These are phyloP conservation scores for Gymnodraco acuticeps DNA, from an alignment of 2,797 vertebrate species.

Conservation along the genomic window DNA sequence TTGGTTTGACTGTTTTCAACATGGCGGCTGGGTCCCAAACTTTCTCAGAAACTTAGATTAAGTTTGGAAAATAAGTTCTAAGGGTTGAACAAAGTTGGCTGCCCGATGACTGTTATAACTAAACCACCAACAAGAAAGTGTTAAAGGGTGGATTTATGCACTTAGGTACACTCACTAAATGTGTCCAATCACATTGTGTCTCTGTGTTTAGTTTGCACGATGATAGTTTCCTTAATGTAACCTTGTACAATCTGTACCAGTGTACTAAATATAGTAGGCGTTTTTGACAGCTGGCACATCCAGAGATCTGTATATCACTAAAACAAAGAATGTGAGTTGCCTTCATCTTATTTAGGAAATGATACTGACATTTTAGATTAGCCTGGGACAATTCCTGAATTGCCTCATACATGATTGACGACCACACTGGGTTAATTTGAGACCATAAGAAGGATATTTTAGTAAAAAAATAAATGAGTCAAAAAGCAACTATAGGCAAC, in stretches of 20 bases:
- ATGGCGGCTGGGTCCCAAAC: too few relatives aligned
- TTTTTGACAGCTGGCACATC: not conserved
- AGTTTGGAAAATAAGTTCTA: too few relatives aligned
- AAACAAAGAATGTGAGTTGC: not conserved
- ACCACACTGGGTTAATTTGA: not conserved
- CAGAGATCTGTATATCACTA: not conserved
- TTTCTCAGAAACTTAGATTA: too few relatives aligned
- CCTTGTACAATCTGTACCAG: not conserved
- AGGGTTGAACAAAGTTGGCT: too few relatives aligned
- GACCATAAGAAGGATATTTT: not conserved
- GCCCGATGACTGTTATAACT: too few relatives aligned
- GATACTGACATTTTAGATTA: not conserved
- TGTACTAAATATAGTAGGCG: too few relatives aligned
- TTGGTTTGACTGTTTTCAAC: too few relatives aligned
- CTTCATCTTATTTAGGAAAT: not conserved
- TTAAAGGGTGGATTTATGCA: too few relatives aligned
- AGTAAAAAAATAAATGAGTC: not conserved
- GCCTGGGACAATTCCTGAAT: too few relatives aligned
- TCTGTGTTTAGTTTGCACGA: not conserved
- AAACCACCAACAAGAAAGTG: too few relatives aligned
- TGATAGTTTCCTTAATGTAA: not conserved
- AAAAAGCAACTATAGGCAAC: not conserved
- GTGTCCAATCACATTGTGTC: not conserved
- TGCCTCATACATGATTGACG: not conserved
- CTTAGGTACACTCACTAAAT: too few relatives aligned